Conservation (phyloP, 2,113 vertebrate species). For the Etia nguti region DNA sequence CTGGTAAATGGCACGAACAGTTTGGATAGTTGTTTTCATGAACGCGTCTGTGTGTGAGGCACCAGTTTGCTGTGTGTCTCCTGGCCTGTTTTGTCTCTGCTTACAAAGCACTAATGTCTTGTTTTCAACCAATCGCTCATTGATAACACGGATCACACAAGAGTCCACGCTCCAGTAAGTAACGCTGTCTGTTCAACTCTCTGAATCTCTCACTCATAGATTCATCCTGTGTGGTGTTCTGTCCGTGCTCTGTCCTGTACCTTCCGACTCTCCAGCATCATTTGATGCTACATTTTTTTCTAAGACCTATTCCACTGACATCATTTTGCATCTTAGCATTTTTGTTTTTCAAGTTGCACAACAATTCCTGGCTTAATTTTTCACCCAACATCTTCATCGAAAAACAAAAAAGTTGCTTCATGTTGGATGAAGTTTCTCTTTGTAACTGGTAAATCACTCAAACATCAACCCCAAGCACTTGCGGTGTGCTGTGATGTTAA, state of each 20-base stretch:
- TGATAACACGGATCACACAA: slow-evolving; percentile 81
- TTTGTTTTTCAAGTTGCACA: slow-evolving; percentile 16
- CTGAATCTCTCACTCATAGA: slow-evolving; percentile 45
- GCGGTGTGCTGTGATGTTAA: background rate
- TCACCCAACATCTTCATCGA: slow-evolving; percentile 47
- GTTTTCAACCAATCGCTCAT: slow-evolving; percentile 81
- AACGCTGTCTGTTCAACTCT: slow-evolving; percentile 67
- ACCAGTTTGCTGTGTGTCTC: slow-evolving; percentile 64
- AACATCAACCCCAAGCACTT: slow-evolving; percentile 4
- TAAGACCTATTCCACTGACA: slow-evolving; percentile 25
- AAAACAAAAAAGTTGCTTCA: slow-evolving; percentile 4
- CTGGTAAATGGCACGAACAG: background rate
- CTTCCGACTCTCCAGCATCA: slow-evolving; percentile 17
- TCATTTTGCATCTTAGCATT: slow-evolving; percentile 36
- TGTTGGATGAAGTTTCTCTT: slow-evolving; percentile 22
- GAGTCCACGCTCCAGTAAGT: slow-evolving; percentile 79
- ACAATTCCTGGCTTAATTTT: slow-evolving; percentile 16
- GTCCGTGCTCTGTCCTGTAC: slow-evolving; percentile 33
- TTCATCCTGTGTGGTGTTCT: slow-evolving; percentile 29
- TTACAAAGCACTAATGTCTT: slow-evolving; percentile 83
- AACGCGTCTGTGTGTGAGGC: background rate
- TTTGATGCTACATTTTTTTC: slow-evolving; percentile 10
- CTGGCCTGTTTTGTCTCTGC: slow-evolving; percentile 74
- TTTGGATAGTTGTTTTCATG: background rate
- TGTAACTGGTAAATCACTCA: background rate